These are phyloP conservation scores for Dyspetes luteomarginatus DNA, from an alignment of 2,888 invertebrate species.

Conservation along the genomic window DNA sequence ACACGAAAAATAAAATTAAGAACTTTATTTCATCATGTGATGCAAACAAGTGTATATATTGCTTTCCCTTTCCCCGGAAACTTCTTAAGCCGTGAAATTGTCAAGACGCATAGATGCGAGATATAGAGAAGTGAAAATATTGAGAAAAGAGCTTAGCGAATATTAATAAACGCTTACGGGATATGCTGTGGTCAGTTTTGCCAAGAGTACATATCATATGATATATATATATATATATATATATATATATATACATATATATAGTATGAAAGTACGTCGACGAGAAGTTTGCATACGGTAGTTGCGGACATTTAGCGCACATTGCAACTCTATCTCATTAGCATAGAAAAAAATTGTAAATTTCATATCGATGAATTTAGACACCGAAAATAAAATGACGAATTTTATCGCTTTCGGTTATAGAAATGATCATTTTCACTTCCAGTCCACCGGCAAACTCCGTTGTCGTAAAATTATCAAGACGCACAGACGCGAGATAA, in stretches of 20 bases:
- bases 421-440: not conserved
- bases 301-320: conserved; percentile 61
- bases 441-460: too few relatives aligned
- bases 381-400: too few relatives aligned
- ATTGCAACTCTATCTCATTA: too few relatives aligned
- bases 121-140: not conserved
- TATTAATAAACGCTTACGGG: conserved; percentile 12
- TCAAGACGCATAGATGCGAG: conserved; percentile 18
- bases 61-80: not conserved
- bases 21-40: too few relatives aligned
- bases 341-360: too few relatives aligned
- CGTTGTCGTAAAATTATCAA: not conserved
- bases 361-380: too few relatives aligned
- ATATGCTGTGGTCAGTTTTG: conserved; percentile 25
- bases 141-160: conserved; percentile 20
- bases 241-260: not conserved
- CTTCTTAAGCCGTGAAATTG: conserved; percentile 28
- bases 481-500: not conserved
- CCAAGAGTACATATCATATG: too few relatives aligned
- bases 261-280: not conserved
- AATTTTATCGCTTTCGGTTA: too few relatives aligned
- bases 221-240: not conserved
- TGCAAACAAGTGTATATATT: too few relatives aligned
- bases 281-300: conserved; percentile 18
- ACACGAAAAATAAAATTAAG: too few relatives aligned